phyloP scores from a whole-genome alignment of 2,113 vertebrate species.

The Azemiops feae region DNA sequence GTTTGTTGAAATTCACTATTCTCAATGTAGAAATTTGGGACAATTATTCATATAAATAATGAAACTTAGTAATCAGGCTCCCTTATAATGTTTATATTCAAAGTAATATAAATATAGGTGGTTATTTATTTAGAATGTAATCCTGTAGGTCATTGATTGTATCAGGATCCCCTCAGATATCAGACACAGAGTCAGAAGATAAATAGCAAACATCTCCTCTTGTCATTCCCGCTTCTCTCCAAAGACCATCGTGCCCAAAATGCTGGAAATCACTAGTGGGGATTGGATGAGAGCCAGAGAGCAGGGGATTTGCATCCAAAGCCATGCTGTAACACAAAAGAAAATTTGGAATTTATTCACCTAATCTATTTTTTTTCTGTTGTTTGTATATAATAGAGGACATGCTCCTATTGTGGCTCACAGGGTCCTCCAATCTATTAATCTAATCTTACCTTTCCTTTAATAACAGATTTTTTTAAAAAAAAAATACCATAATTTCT shows the following conservation, averaged over 20 bases:
- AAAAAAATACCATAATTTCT: not conserved
- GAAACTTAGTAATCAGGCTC: not conserved
- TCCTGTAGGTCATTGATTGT: not conserved
- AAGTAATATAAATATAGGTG: not conserved
- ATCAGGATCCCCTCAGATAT: not conserved
- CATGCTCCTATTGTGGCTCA: not conserved
- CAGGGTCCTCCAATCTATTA: not conserved
- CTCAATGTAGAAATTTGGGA: not conserved
- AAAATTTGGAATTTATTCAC: not conserved
- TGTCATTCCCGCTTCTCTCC: not conserved
- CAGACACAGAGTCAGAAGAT: not conserved
- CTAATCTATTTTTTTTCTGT: not conserved
- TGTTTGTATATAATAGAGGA: not conserved
- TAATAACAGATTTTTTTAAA: not conserved
- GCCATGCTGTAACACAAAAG: not conserved
- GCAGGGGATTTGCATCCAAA: not conserved
- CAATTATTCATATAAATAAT: not conserved
- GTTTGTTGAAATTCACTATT: not conserved
- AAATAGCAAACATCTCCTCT: not conserved
- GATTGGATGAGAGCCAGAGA: not conserved
- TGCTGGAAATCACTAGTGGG: not conserved
- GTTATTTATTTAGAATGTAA: not conserved
- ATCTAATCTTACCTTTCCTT: not conserved
- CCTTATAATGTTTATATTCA: not conserved
- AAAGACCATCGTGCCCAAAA: not conserved